phyloP scores from a whole-genome alignment of 2,888 invertebrate genomes.

The Thalpophila matura region DNA sequence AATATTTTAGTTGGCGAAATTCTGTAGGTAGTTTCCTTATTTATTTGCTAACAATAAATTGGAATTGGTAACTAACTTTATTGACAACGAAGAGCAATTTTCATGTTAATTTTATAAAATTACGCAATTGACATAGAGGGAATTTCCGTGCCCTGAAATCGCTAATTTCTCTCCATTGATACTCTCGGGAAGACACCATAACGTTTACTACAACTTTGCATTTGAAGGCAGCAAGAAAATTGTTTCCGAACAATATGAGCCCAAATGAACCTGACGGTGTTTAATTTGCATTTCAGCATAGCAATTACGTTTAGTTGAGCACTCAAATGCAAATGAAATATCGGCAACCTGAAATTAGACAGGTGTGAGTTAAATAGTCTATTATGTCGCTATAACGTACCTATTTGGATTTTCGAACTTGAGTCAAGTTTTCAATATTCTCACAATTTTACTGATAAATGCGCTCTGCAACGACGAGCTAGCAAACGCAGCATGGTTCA shows the following conservation, averaged over 20 bases:
- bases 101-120: too few species aligned
- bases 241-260: constrained; percentile 7
- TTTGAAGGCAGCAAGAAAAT: constrained; percentile 9
- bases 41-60: too few species aligned
- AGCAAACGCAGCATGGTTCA: not conserved
- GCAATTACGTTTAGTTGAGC: constrained; percentile 22
- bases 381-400: not conserved
- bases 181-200: too few species aligned
- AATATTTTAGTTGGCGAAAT: not conserved
- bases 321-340: constrained; percentile 45
- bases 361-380: constrained; percentile 23
- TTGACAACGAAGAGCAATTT: too few species aligned
- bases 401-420: not conserved
- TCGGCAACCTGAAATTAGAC: constrained; percentile 6
- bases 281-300: constrained; percentile 42
- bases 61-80: too few species aligned
- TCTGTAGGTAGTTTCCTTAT: too few species aligned
- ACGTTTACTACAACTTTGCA: too few species aligned
- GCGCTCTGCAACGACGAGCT: not conserved
- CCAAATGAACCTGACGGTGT: not conserved
- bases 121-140: not conserved
- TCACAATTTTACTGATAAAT: not conserved
- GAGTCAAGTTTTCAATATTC: not conserved
- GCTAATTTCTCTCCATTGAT: too few species aligned
- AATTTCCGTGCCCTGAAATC: too few species aligned